A percentile compares a stretch with the other conserved stretches of the same genome.
Conservation (phyloP, 2,113 vertebrate species). For the Chlorocebus sabaeus region DNA sequence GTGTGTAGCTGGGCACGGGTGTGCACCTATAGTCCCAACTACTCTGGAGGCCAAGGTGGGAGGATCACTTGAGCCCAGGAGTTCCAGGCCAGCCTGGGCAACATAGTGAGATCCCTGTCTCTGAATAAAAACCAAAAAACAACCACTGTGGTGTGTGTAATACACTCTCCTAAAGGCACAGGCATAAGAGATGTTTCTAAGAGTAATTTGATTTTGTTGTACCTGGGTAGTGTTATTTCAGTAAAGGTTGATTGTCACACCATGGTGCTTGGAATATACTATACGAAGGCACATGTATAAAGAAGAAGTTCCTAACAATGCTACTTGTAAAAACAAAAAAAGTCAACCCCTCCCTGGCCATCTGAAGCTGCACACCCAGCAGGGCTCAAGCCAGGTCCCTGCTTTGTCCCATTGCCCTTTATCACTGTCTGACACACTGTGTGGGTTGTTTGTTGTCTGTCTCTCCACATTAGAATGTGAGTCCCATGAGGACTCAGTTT, state of each 20-base stretch:
- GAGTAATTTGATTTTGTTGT: neutral
- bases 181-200: neutral
- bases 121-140: neutral
- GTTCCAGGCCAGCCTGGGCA: neutral
- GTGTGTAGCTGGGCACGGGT: neutral
- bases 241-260: constrained; percentile 10
- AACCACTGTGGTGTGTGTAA: neutral
- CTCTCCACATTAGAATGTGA: neutral
- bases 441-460: neutral
- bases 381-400: neutral
- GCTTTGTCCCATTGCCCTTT: constrained; percentile 23
- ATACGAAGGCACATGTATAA: neutral
- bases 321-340: neutral
- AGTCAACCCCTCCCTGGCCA: constrained; percentile 14
- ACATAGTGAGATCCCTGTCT: neutral
- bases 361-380: neutral
- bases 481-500: neutral
- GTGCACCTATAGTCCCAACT: neutral
- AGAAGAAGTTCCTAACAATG: neutral
- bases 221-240: constrained; percentile 36
- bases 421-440: neutral
- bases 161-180: neutral
- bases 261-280: neutral
- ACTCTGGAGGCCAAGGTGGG: neutral
- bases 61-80: neutral